Conservation (phyloP, 2,797 vertebrate genomes). For the Brachymystax lenok region DNA sequence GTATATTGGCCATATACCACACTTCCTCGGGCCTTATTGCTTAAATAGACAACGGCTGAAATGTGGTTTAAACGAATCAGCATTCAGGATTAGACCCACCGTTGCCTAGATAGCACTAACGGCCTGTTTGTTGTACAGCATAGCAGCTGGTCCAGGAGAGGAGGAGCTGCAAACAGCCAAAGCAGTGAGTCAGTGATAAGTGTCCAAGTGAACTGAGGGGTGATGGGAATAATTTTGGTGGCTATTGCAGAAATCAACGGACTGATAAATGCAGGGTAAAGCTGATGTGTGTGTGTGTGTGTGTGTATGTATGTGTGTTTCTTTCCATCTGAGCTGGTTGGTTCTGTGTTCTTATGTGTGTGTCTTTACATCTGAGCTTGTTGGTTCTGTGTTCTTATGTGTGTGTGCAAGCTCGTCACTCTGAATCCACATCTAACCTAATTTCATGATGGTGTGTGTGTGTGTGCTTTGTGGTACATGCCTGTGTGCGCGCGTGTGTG, state of each 20-base stretch:
- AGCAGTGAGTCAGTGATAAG: constrained; percentile 37
- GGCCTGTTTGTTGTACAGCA: background rate
- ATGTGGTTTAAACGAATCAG: background rate
- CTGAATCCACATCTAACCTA: background rate
- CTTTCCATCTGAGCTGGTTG: background rate
- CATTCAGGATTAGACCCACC: too few species aligned
- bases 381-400: background rate
- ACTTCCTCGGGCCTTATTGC: too few species aligned
- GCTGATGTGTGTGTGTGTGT: background rate
- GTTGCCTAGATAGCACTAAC: background rate
- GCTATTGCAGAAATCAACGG: constrained; percentile 9
- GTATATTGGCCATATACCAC: too few species aligned
- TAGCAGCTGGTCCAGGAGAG: background rate
- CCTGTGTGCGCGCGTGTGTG: too few species aligned
- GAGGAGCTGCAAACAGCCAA: background rate
- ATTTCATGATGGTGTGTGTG: background rate
- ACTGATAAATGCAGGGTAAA: constrained; percentile 1
- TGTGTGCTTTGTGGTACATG: too few species aligned
- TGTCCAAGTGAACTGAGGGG: constrained; percentile 49
- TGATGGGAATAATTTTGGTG: constrained; percentile 25
- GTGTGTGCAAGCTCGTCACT: background rate
- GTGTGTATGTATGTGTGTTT: background rate
- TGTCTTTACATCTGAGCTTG: background rate
- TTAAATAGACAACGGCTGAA: background rate
- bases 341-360: background rate